Conservation (phyloP, 2,113 vertebrate genomes). For the Apaloderma vittatum region DNA sequence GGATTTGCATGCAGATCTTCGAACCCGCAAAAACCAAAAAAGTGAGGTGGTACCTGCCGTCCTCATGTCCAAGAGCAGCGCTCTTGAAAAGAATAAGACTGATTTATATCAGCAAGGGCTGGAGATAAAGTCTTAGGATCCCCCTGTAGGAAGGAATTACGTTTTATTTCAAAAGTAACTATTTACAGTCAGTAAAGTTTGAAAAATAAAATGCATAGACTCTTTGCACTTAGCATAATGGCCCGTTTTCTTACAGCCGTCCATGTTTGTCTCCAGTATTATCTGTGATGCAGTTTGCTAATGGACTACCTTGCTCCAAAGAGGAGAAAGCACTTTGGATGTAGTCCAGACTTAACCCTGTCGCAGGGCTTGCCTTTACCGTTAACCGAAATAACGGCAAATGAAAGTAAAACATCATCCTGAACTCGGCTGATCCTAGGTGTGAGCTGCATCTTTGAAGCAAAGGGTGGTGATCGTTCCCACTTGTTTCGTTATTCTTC, state of each 20-base stretch:
- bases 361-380: background rate
- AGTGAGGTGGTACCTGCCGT: background rate
- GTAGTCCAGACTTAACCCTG: constrained; percentile 35
- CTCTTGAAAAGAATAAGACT: background rate
- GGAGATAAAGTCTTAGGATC: background rate
- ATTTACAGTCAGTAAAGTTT: background rate
- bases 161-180: background rate
- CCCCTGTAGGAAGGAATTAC: background rate
- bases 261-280: background rate
- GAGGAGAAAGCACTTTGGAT: constrained; percentile 62
- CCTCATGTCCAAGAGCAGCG: background rate
- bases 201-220: background rate
- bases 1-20: background rate
- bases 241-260: constrained; percentile 7
- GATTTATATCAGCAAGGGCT: background rate
- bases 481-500: background rate
- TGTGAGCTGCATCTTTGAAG: background rate
- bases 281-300: background rate
- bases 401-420: background rate
- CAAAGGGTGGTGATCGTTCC: background rate
- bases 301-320: constrained; percentile 31
- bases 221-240: background rate
- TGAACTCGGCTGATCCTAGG: accelerated
- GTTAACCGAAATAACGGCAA: background rate
- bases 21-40: background rate